phyloP scores from a whole-genome alignment of 2,888 invertebrate genomes.

The Palloptera scutellata region DNA sequence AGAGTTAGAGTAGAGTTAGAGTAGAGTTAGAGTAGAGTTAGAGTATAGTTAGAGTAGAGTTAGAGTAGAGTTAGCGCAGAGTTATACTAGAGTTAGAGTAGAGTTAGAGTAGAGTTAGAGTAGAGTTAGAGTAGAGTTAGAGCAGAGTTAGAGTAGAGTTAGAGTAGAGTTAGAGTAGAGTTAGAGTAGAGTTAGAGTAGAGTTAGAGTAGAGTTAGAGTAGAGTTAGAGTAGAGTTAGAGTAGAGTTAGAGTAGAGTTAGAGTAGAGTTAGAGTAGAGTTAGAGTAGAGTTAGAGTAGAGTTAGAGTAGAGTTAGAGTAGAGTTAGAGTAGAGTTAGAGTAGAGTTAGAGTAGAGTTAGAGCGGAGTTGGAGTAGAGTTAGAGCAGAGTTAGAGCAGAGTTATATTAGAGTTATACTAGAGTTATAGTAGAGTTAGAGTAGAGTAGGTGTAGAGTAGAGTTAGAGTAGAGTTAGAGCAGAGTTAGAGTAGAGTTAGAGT shows the following conservation, averaged over 20 bases:
- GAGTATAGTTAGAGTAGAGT: too few relatives aligned
- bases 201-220: conserved; percentile 30
- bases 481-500: too few relatives aligned
- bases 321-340: conserved; percentile 27
- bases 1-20: too few relatives aligned
- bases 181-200: conserved; percentile 30
- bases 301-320: conserved; percentile 30
- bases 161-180: conserved; percentile 25
- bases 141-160: neutral
- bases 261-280: conserved; percentile 30
- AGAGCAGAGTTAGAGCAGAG: neutral
- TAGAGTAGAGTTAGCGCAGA: too few relatives aligned
- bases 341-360: conserved; percentile 28
- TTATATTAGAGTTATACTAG: too few relatives aligned
- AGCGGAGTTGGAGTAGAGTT: conserved; percentile 28
- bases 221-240: conserved; percentile 30
- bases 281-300: conserved; percentile 30
- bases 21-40: too few relatives aligned
- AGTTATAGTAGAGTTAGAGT: too few relatives aligned
- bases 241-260: conserved; percentile 29
- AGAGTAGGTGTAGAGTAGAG: too few relatives aligned
- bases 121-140: too few relatives aligned
- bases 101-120: too few relatives aligned
- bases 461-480: too few relatives aligned
- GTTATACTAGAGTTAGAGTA: too few relatives aligned